These are phyloP conservation scores for Brachynemurus nebulosus DNA, from an alignment of 2,888 invertebrate genomes.

Conservation along the genomic window DNA sequence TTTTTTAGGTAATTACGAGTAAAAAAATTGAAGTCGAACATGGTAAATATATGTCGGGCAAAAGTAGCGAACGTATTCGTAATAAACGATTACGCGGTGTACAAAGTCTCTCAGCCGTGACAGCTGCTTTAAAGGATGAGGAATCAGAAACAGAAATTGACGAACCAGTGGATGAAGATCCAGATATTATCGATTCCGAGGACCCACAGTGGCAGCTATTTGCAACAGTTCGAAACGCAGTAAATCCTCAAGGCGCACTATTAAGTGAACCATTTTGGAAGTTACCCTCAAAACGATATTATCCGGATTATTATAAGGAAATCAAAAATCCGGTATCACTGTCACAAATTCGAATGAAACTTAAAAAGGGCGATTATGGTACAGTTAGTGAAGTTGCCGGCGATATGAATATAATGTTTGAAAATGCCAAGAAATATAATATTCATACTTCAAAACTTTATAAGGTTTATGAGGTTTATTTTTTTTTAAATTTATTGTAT, in stretches of 20 bases:
- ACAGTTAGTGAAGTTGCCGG: conserved; percentile 80
- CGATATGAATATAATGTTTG: conserved; percentile 92
- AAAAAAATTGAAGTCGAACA: conserved; percentile 61
- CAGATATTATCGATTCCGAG: conserved; percentile 38
- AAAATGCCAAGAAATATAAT: conserved; percentile 89
- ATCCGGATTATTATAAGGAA: conserved; percentile 95
- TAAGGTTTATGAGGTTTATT: no score
- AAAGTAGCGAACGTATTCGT: conserved; percentile 56
- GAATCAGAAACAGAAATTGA: conserved; percentile 45
- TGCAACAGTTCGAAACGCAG: conserved; percentile 59
- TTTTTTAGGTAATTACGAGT: conserved; percentile 42
- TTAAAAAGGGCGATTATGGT: conserved; percentile 68
- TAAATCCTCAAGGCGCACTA: conserved; percentile 52
- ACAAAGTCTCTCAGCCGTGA: conserved; percentile 42
- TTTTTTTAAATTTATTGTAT: no score
- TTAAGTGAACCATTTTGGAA: conserved; percentile 88
- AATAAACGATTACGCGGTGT: conserved; percentile 39
- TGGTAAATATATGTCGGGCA: conserved; percentile 43
- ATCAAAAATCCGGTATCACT: conserved; percentile 93
- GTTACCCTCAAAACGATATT: conserved; percentile 77
- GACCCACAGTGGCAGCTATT: conserved; percentile 86
- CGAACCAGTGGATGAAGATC: conserved; percentile 36
- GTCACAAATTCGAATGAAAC: conserved; percentile 75
- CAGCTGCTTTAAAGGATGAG: conserved; percentile 48
- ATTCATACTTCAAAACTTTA: conserved; percentile 65